phyloP scores from a whole-genome alignment of 2,797 vertebrate genomes.

The Podargus strigoides region DNA sequence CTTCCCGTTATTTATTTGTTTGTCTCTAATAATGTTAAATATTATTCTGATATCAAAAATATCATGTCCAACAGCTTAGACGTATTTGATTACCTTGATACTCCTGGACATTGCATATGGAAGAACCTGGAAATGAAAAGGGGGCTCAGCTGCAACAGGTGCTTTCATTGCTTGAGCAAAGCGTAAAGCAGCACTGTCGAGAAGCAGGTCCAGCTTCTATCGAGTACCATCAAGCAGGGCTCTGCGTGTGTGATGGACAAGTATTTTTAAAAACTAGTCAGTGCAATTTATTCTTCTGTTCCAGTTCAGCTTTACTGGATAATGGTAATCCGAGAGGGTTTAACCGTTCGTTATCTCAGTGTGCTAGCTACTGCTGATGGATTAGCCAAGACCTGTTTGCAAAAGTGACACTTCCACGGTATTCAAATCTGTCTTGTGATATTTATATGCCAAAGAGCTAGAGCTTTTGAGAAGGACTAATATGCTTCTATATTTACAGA shows the following conservation, averaged over 20 bases:
- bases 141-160: background rate
- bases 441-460: background rate
- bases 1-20: background rate
- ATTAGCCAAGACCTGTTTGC: background rate
- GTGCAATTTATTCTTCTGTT: background rate
- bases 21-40: background rate
- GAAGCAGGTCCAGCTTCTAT: background rate
- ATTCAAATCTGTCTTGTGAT: background rate
- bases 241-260: background rate
- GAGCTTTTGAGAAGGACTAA: background rate
- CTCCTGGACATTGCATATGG: background rate
- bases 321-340: background rate
- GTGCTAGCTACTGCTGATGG: background rate
- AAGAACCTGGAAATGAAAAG: background rate
- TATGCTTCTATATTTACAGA: background rate
- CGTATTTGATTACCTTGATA: background rate
- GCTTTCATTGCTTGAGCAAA: background rate
- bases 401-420: background rate
- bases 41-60: background rate
- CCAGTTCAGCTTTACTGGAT: background rate
- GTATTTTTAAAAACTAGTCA: background rate
- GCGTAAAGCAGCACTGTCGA: background rate
- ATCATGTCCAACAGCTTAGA: fast-evolving
- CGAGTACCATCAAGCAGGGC: background rate
- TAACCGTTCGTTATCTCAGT: background rate